phyloP scores from a whole-genome alignment of 1,140 invertebrate genomes.

The Leptinotarsa texana region DNA sequence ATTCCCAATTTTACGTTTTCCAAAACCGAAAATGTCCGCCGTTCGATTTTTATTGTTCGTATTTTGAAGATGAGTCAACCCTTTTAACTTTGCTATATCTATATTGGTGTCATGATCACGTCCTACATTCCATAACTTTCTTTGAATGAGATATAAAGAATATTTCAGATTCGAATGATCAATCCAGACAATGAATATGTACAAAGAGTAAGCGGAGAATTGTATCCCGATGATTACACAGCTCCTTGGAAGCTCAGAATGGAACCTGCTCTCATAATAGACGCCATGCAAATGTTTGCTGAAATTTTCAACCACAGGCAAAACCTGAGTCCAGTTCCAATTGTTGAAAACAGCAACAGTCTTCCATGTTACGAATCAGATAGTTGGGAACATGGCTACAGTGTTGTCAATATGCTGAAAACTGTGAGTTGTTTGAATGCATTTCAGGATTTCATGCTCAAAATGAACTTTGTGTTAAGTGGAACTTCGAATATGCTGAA shows the following conservation, averaged over 20 bases:
- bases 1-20: too few relatives aligned
- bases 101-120: background rate
- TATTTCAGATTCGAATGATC: conserved; percentile 36
- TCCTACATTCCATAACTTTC: background rate
- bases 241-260: conserved; percentile 31
- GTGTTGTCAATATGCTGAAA: conserved; percentile 85
- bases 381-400: conserved; percentile 81
- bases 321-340: conserved; percentile 10
- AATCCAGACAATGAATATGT: conserved; percentile 29
- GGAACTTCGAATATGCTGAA: too few relatives aligned
- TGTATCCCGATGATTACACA: conserved; percentile 55
- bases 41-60: background rate
- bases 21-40: too few relatives aligned
- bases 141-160: conserved; percentile 4
- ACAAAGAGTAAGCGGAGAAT: conserved; percentile 51
- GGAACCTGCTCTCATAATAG: conserved; percentile 58
- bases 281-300: conserved; percentile 64
- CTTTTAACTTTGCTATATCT: background rate
- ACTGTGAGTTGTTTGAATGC: conserved; percentile 61
- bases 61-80: background rate
- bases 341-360: conserved; percentile 14
- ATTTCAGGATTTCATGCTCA: too few relatives aligned
- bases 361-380: conserved; percentile 66
- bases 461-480: too few relatives aligned
- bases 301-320: conserved; percentile 21